Percentiles rank a stretch among this genome's conserved stretches.
phyloP scores from a whole-genome alignment of 64 coral and sea anemone genomes.

The Stylophora pistillata region DNA sequence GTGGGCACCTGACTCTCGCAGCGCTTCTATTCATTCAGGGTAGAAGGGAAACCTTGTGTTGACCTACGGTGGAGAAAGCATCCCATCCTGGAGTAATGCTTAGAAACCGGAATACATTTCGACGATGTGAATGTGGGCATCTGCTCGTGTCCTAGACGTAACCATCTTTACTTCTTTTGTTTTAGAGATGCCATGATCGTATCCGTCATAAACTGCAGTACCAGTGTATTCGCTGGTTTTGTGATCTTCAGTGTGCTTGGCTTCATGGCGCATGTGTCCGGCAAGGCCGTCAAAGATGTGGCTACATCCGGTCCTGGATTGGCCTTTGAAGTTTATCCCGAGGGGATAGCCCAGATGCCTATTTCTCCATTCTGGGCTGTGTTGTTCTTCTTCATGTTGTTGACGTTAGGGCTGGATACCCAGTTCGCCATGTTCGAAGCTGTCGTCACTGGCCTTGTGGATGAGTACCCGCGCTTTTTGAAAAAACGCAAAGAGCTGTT shows the following conservation, averaged over 20 bases:
- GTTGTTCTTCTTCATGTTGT: constrained; percentile 96
- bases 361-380: constrained; percentile 96
- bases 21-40: too few relatives aligned
- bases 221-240: constrained; percentile 94
- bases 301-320: constrained; percentile 94
- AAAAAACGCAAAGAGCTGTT: constrained; percentile 92
- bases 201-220: constrained; percentile 90
- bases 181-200: constrained; percentile 93
- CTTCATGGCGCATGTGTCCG: constrained; percentile 89
- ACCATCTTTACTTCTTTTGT: not conserved
- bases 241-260: constrained; percentile 98
- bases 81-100: too few relatives aligned
- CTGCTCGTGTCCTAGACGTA: too few relatives aligned
- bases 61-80: too few relatives aligned
- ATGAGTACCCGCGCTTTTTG: constrained; percentile 78
- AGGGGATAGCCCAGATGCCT: constrained; percentile 98
- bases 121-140: too few relatives aligned
- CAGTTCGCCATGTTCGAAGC: constrained; percentile 99
- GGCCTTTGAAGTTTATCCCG: constrained; percentile 95
- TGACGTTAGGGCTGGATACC: constrained; percentile 93
- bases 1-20: too few relatives aligned
- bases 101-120: too few relatives aligned
- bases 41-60: too few relatives aligned
- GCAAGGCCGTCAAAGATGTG: constrained; percentile 82
- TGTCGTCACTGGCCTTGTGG: constrained; percentile 87